Conservation (phyloP, 2,797 vertebrate genomes). For the Danionella dracula region DNA sequence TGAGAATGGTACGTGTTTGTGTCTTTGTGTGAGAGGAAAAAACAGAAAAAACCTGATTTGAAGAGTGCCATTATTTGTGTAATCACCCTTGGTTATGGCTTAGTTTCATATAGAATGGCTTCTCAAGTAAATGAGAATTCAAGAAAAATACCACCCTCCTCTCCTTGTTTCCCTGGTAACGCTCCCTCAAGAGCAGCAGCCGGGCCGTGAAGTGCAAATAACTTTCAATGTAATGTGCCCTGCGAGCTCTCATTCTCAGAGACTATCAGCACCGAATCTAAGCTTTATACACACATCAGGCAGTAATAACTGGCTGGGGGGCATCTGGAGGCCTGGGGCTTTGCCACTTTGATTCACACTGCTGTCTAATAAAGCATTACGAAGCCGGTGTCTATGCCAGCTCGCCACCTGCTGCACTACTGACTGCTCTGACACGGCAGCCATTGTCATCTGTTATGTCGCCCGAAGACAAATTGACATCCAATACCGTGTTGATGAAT, state of each 20-base stretch:
- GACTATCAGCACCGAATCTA: constrained; percentile 43
- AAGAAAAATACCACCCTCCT: constrained; percentile 11
- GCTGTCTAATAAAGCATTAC: constrained; percentile 39
- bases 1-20: constrained; percentile 82
- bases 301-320: constrained; percentile 45
- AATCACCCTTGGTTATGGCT: constrained; percentile 4
- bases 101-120: constrained; percentile 51
- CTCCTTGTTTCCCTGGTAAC: constrained; percentile 65
- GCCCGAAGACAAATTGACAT: constrained; percentile 4
- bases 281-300: constrained; percentile 43
- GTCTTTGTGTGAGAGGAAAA: background rate
- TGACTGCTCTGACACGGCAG: constrained; percentile 13
- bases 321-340: constrained; percentile 14
- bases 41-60: background rate
- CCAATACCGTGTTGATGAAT: background rate
- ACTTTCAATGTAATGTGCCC: constrained; percentile 58
- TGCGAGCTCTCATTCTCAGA: constrained; percentile 39
- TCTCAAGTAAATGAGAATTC: constrained; percentile 46
- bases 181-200: constrained; percentile 58
- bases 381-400: constrained; percentile 16
- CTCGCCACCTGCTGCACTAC: constrained; percentile 10
- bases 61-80: constrained; percentile 26
- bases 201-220: constrained; percentile 68
- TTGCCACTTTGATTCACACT: constrained; percentile 38
- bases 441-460: background rate